A percentile compares a stretch with the other conserved stretches of the same genome.
These are phyloP conservation scores for Diplolepis rosae DNA, from an alignment of 2,888 invertebrate genomes.

Conservation along the genomic window DNA sequence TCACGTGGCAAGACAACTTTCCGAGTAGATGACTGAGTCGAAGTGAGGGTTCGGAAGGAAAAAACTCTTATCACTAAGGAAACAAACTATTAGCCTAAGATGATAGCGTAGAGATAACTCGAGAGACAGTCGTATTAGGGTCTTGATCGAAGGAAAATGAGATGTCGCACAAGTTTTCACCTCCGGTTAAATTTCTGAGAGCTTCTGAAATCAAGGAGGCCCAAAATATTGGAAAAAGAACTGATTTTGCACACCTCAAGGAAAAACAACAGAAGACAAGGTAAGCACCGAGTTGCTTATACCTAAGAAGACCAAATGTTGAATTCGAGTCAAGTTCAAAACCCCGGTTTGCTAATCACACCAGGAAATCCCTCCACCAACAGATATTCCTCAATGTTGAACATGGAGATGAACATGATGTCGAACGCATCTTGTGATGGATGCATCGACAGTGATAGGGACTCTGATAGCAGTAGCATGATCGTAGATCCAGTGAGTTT, in stretches of 20 bases:
- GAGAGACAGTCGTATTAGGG: slow-evolving; percentile 50
- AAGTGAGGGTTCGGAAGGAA: slow-evolving; percentile 43
- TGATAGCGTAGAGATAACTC: slow-evolving; percentile 57
- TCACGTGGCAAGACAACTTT: slow-evolving; percentile 13
- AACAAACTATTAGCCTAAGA: slow-evolving; percentile 70
- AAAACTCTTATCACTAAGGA: slow-evolving; percentile 66
- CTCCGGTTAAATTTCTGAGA: slow-evolving; percentile 30
- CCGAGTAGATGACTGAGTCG: slow-evolving; percentile 25
- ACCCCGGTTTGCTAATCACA: background rate
- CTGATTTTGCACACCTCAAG: no score
- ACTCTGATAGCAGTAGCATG: slow-evolving; percentile 71
- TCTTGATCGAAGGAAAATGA: slow-evolving; percentile 49
- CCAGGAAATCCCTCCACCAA: background rate
- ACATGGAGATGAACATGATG: slow-evolving; percentile 60
- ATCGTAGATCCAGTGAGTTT: slow-evolving; percentile 71
- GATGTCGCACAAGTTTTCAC: slow-evolving; percentile 50
- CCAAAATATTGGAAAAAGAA: background rate
- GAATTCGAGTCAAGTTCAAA: slow-evolving; percentile 10
- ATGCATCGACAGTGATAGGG: slow-evolving; percentile 69
- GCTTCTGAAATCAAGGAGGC: background rate
- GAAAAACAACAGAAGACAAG: background rate
- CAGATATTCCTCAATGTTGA: slow-evolving; percentile 33
- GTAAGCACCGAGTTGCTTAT: background rate
- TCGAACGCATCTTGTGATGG: slow-evolving; percentile 70
- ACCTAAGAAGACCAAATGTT: background rate